phyloP scores from a whole-genome alignment of 2,888 invertebrate genomes.

The Encarsia formosa region DNA sequence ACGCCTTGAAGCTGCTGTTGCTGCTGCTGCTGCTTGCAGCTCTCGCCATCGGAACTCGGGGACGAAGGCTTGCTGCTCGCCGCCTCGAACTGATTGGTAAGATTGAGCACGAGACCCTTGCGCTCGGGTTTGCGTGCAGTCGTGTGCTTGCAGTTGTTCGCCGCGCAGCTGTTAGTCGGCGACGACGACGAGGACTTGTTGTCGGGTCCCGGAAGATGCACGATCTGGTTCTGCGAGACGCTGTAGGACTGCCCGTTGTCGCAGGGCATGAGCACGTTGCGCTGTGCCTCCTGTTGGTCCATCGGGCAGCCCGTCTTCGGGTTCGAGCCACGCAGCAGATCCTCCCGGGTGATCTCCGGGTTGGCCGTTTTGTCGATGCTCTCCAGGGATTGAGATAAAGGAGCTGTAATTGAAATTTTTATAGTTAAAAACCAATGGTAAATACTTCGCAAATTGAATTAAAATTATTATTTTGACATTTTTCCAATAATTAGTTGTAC shows the following conservation, averaged over 20 bases:
- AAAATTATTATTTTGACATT: background rate
- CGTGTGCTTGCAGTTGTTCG: constrained; percentile 6
- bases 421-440: background rate
- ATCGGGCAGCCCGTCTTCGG: constrained; percentile 24
- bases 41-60: constrained; percentile 38
- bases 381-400: constrained; percentile 67
- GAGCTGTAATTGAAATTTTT: constrained; percentile 42
- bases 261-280: constrained; percentile 79
- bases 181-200: constrained; percentile 27
- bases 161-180: background rate
- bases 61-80: constrained; percentile 49
- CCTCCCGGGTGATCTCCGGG: constrained; percentile 45
- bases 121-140: constrained; percentile 41
- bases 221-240: constrained; percentile 86
- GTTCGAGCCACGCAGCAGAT: constrained; percentile 43
- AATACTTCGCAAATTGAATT: background rate
- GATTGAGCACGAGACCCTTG: constrained; percentile 55
- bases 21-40: constrained; percentile 3
- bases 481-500: background rate
- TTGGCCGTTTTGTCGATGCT: constrained; percentile 54
- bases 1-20: constrained; percentile 2
- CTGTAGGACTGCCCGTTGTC: constrained; percentile 83
- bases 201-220: constrained; percentile 69
- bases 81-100: constrained; percentile 58
- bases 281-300: constrained; percentile 57